Base-by-base conservation (phyloP, 2,888 invertebrate genomes). In the Portevinia maculata region DNA sequence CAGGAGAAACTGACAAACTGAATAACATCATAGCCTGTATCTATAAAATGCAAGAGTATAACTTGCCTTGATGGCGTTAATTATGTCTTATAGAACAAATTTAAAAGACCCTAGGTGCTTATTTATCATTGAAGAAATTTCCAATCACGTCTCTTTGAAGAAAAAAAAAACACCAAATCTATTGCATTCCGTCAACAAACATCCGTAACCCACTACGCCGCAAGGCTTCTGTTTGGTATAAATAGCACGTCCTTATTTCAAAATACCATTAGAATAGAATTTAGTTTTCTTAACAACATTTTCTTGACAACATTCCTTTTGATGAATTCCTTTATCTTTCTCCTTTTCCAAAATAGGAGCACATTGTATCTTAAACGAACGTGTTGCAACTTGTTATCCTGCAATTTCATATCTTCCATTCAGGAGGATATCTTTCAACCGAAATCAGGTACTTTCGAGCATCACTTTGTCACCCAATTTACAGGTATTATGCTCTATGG, bases 351-450 rank as follows among this genome's bases (percentile, higher is more conserved):
- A 15, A 62, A 37, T 2, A 50, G 3, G 5, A 30, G 37, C 30
- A 44, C 21, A 15, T 32, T 13, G 59, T 24, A 44, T 34, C 50
- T 28, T 32, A 15, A 32, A 57, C 15, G 48, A 53, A 76, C 81
- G 65, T 76, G 81, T 83, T 59, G 60, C 39, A 71, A 71, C 81
- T 65, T 55, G 81, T 76, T 69, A 30, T 44, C 17, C 48, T 34
- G 53, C 55, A 79, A 60, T 59, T 64, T 70, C 19, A 19, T 7
- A 32, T 34, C 21, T 17, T 46, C 34, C 34, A 15, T 55, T 50
- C 5, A 24, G 24, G 11, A 30, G 39, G 39, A 24, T 53, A 52
- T 44, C 41, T 60, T 70, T 41, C 50, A 11, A 11, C 13, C 44
- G 9, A n/a, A n/a, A n/a, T 17, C 62, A 57, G 34, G 52, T 62